phyloP scores from a whole-genome alignment of 2,888 invertebrate genomes.

The Idaea aversata region DNA sequence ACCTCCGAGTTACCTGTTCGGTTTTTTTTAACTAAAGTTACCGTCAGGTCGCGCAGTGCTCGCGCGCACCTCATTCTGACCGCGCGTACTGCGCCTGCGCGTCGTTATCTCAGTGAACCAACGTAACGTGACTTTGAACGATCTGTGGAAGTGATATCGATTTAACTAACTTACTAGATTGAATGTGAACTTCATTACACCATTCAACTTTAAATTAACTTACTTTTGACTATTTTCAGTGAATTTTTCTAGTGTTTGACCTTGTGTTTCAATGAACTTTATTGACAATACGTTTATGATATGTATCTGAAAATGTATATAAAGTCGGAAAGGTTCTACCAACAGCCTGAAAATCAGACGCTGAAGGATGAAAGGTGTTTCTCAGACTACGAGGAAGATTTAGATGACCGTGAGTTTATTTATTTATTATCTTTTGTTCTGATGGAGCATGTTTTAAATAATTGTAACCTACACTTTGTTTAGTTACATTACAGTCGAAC shows the following conservation, averaged over 20 bases:
- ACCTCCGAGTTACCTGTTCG: conserved; percentile 44
- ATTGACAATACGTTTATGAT: conserved; percentile 31
- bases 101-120: conserved; percentile 11
- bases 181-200: background rate
- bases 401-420: conserved; percentile 62
- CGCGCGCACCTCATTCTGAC: conserved; percentile 53
- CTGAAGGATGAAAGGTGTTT: conserved; percentile 63
- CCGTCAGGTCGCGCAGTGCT: conserved; percentile 63
- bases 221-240: background rate
- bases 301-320: conserved; percentile 76
- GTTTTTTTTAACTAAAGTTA: conserved; percentile 66
- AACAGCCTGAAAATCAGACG: conserved; percentile 61
- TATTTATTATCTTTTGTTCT: background rate
- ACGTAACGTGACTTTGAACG: conserved; percentile 13
- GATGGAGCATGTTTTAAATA: background rate
- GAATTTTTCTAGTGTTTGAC: conserved; percentile 5
- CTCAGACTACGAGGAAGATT: conserved; percentile 69
- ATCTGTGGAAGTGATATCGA: conserved; percentile 7
- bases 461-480: background rate
- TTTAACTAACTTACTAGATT: background rate
- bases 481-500: background rate
- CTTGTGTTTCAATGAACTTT: conserved; percentile 20
- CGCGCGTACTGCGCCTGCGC: conserved; percentile 48
- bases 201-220: background rate
- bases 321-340: conserved; percentile 71